Evolutionary conservation across 2,888 invertebrate genomes (phyloP).

Genomic region (Frankliniella intonsa): DNA sequence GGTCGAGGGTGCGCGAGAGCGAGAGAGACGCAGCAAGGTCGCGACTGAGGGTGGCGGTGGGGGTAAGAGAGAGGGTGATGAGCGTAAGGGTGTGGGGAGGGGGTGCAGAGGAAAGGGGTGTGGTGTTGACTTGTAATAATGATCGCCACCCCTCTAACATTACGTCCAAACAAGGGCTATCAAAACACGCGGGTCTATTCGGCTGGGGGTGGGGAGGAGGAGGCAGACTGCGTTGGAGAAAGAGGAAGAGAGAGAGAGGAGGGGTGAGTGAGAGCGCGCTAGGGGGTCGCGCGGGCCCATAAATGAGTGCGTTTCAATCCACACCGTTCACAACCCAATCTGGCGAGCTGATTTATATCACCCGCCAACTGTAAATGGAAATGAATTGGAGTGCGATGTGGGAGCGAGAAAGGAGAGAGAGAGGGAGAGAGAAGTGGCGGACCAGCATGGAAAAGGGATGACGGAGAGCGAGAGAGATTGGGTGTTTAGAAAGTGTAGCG

Average conservation of each 20-base stretch:
- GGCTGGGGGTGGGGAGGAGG: neutral
- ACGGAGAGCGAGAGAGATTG: too few relatives aligned
- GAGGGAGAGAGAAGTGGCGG: too few relatives aligned
- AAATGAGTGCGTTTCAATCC: neutral
- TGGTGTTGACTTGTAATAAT: conserved; percentile 19
- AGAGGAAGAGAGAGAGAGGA: neutral
- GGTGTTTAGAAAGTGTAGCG: too few relatives aligned
- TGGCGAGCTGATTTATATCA: neutral
- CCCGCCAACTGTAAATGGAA: neutral
- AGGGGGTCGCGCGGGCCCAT: too few relatives aligned
- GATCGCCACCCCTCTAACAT: conserved; percentile 9
- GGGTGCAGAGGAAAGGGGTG: neutral
- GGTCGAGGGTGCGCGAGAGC: neutral
- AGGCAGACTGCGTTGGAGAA: neutral
- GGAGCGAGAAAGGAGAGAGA: too few relatives aligned
- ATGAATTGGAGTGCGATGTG: neutral
- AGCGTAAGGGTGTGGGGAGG: neutral
- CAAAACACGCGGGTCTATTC: neutral
- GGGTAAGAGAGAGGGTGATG: neutral
- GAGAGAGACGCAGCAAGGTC: neutral
- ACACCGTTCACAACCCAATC: neutral
- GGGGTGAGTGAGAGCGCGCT: too few relatives aligned
- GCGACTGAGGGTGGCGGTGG: neutral
- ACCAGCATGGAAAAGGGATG: too few relatives aligned
- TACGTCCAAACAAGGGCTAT: conserved; percentile 25